Percentiles rank a stretch among this genome's conserved stretches.
phyloP scores from a whole-genome alignment of 92 coral and sea anemone species.

The Bergia puertoricense region DNA sequence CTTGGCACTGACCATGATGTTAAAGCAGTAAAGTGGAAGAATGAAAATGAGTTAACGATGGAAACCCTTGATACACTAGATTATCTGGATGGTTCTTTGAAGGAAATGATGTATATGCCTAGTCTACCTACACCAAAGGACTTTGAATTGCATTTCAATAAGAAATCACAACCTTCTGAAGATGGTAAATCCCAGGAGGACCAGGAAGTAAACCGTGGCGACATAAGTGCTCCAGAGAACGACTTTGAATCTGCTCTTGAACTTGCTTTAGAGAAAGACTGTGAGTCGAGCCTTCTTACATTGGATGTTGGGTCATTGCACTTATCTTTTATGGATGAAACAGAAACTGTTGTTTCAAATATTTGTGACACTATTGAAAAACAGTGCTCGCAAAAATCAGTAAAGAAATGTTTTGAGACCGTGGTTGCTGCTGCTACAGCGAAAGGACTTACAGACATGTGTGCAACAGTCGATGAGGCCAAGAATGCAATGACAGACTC shows the following conservation, averaged over 20 bases:
- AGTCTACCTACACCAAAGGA: slow-evolving; percentile 33
- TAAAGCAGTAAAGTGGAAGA: slow-evolving; percentile 1
- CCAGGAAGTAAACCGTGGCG: background rate
- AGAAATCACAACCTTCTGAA: slow-evolving; percentile 3
- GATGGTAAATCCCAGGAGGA: background rate
- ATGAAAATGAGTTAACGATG: slow-evolving; percentile 2
- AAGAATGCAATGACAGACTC: slow-evolving; percentile 6
- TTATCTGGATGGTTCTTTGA: background rate
- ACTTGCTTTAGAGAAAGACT: background rate
- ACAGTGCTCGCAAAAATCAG: background rate
- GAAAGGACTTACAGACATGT: background rate
- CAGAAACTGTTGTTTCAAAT: slow-evolving; percentile 5
- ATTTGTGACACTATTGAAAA: slow-evolving; percentile 1
- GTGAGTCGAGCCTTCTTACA: slow-evolving; percentile 12
- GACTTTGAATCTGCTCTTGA: background rate
- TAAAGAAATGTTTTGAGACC: background rate
- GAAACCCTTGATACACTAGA: slow-evolving; percentile 8
- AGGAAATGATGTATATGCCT: background rate
- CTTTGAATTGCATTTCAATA: slow-evolving; percentile 23
- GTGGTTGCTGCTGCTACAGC: slow-evolving; percentile 12
- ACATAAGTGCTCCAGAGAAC: background rate
- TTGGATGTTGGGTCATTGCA: too few species aligned
- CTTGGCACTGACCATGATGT: slow-evolving; percentile 3
- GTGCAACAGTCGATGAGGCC: slow-evolving; percentile 18
- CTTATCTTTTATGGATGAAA: slow-evolving; percentile 18